These are phyloP conservation scores for Papilio protenor DNA, from an alignment of 2,888 invertebrate genomes.

Conservation along the genomic window DNA sequence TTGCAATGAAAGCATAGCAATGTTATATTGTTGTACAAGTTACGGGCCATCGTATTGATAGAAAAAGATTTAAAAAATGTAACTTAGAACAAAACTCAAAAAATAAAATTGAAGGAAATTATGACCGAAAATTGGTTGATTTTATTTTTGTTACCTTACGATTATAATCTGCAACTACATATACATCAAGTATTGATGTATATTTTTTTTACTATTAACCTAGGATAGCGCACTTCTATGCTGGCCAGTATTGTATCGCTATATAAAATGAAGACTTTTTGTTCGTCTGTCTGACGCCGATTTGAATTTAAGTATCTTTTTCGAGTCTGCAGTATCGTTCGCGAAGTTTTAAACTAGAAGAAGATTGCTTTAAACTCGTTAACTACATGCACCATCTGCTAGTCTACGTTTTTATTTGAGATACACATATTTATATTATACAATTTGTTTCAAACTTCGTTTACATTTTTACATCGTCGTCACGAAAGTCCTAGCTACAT, in stretches of 20 bases:
- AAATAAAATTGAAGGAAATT: conserved; percentile 16
- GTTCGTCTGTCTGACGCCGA: conserved; percentile 27
- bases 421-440: neutral
- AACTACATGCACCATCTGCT: conserved; percentile 18
- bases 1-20: conserved; percentile 34
- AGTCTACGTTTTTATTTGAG: neutral
- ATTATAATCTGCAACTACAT: neutral
- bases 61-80: neutral
- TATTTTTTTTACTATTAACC: neutral
- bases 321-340: conserved; percentile 38
- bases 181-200: neutral
- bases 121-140: neutral
- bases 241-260: neutral
- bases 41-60: neutral
- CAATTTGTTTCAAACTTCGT: too few species aligned
- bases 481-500: neutral
- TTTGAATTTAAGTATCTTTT: conserved; percentile 43
- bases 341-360: conserved; percentile 35
- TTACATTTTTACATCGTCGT: too few species aligned
- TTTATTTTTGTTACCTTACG: neutral
- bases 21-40: conserved; percentile 12
- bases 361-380: conserved; percentile 36
- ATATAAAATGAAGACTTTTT: conserved; percentile 18
- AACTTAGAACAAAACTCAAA: neutral
- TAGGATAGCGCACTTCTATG: neutral